Conservation (phyloP, 2,113 vertebrate species). For the Ariopsis seemanni region DNA sequence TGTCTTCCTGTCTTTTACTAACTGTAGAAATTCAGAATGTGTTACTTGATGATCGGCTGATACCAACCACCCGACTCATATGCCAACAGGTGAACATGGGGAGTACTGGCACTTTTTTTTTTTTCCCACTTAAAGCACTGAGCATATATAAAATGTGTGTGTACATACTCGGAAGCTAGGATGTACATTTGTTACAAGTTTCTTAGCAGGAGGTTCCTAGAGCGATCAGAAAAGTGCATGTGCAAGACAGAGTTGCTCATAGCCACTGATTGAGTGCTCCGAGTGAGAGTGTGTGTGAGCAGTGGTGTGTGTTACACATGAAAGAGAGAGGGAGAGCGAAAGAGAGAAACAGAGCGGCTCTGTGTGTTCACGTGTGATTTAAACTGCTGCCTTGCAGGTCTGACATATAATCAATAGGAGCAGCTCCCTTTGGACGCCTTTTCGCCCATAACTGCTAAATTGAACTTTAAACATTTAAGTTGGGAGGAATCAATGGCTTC, state of each 20-base stretch:
- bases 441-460: slow-evolving; percentile 97
- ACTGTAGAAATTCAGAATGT: too few species aligned
- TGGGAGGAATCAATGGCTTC: slow-evolving; percentile 89
- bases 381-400: slow-evolving; percentile 84
- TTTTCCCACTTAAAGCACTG: too few species aligned
- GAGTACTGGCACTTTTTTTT: too few species aligned
- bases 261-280: slow-evolving; percentile 71
- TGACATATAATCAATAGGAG: slow-evolving; percentile 97
- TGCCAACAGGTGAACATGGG: too few species aligned
- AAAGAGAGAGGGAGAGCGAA: background rate
- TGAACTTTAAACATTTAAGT: slow-evolving; percentile 97
- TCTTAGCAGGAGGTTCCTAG: background rate
- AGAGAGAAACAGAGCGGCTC: background rate
- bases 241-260: slow-evolving; percentile 54
- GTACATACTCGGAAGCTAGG: background rate
- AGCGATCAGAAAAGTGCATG: background rate
- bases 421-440: slow-evolving; percentile 90
- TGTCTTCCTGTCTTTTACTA: too few species aligned
- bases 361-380: slow-evolving; percentile 74
- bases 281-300: slow-evolving; percentile 41
- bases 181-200: too few species aligned
- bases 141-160: too few species aligned
- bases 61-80: too few species aligned
- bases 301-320: slow-evolving; percentile 1
- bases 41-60: too few species aligned